Conservation (phyloP, 2,888 invertebrate genomes). For the Adelphocoris suturalis region DNA sequence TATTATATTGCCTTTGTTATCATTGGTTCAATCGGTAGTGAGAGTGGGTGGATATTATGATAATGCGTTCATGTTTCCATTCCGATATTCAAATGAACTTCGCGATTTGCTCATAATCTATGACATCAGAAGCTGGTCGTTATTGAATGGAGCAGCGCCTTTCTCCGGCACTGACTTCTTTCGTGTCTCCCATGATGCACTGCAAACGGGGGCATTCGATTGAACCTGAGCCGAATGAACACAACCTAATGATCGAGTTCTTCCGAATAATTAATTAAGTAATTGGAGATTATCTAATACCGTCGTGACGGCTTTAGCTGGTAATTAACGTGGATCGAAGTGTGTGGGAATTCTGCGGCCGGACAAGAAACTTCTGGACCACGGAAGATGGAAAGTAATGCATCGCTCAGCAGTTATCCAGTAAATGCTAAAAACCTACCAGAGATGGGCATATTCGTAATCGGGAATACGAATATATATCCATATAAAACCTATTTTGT, state of each 20-base stretch:
- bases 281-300: background rate
- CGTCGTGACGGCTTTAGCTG: background rate
- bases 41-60: background rate
- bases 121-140: background rate
- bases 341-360: background rate
- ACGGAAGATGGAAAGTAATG: no score
- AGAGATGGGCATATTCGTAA: no score
- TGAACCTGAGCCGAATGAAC: background rate
- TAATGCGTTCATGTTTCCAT: background rate
- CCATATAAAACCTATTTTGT: no score
- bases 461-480: no score
- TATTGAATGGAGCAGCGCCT: background rate
- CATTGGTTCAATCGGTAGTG: background rate
- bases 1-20: no score
- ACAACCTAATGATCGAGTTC: background rate
- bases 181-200: background rate
- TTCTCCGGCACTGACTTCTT: background rate
- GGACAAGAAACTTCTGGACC: background rate
- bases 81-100: constrained; percentile 1
- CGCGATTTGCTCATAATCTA: background rate
- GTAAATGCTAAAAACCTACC: no score
- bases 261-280: background rate
- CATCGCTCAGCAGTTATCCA: no score
- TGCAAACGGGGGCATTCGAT: background rate
- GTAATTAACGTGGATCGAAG: background rate